Evolutionary conservation across 2,113 vertebrate genomes (phyloP).

Genomic region (Menura novaehollandiae): DNA sequence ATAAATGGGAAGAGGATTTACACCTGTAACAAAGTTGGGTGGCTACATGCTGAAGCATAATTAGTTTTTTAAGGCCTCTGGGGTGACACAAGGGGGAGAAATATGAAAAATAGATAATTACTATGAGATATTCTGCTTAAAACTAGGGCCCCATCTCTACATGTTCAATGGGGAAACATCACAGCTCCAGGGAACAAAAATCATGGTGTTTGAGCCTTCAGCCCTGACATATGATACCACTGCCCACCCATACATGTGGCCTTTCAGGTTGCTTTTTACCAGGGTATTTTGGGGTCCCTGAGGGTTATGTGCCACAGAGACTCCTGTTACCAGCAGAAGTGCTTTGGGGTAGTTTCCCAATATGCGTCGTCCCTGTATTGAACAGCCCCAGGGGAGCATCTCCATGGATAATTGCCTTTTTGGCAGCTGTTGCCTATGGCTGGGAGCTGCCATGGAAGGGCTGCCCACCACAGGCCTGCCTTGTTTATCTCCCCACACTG

Average conservation of each 20-base stretch:
- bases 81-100: not conserved
- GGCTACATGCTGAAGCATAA: not conserved
- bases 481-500: not conserved
- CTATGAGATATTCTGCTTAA: not conserved
- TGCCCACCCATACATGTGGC: fast-evolving
- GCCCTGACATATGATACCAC: fast-evolving
- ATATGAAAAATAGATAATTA: not conserved
- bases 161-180: not conserved
- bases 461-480: not conserved
- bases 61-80: not conserved
- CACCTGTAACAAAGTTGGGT: not conserved
- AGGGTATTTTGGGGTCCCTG: not conserved
- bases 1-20: not conserved
- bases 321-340: not conserved
- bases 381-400: not conserved
- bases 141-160: not conserved
- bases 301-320: not conserved
- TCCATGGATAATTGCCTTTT: not conserved
- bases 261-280: not conserved
- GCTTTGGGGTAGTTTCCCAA: not conserved
- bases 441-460: not conserved
- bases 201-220: not conserved
- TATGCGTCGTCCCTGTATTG: not conserved
- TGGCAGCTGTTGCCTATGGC: not conserved
- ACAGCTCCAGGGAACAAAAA: not conserved